Percentiles rank a stretch among this genome's conserved stretches.
phyloP scores from a whole-genome alignment of 2,888 invertebrate species.

The Catocala fraxini region DNA sequence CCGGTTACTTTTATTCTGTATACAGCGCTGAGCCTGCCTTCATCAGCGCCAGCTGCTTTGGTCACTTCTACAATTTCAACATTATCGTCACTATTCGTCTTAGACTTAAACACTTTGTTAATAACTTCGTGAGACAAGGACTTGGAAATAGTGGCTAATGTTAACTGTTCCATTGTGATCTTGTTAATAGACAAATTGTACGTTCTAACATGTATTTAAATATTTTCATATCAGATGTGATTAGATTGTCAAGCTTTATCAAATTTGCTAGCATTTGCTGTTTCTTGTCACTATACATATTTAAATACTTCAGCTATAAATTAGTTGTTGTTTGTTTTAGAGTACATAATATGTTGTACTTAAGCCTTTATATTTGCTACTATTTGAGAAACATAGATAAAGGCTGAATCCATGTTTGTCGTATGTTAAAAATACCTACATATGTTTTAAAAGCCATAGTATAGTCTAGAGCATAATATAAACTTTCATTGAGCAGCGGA shows the following conservation, averaged over 20 bases:
- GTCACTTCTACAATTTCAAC: conserved; percentile 53
- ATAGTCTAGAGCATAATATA: neutral
- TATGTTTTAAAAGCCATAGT: neutral
- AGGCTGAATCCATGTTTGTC: neutral
- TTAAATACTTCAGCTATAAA: neutral
- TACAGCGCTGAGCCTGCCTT: conserved; percentile 66
- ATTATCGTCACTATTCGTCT: conserved; percentile 58
- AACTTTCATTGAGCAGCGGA: neutral
- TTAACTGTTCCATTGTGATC: conserved; percentile 56
- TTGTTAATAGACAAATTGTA: conserved; percentile 10
- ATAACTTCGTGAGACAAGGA: conserved; percentile 59
- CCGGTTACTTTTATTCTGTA: conserved; percentile 62
- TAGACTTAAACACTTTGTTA: conserved; percentile 57
- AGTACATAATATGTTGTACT: neutral
- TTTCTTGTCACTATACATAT: too few relatives aligned
- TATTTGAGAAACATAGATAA: neutral
- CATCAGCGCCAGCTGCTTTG: conserved; percentile 63
- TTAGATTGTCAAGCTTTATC: conserved; percentile 43
- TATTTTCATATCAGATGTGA: conserved; percentile 17
- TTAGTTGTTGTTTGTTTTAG: neutral
- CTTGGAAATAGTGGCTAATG: conserved; percentile 59
- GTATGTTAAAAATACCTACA: neutral
- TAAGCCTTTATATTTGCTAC: neutral
- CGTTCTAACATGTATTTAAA: conserved; percentile 38
- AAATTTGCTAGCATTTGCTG: neutral